Evolutionary conservation across 2,113 vertebrate genomes (phyloP), one percentile per base, ranked within the genome.

Genomic region (Antechinus flavipes): DNA sequence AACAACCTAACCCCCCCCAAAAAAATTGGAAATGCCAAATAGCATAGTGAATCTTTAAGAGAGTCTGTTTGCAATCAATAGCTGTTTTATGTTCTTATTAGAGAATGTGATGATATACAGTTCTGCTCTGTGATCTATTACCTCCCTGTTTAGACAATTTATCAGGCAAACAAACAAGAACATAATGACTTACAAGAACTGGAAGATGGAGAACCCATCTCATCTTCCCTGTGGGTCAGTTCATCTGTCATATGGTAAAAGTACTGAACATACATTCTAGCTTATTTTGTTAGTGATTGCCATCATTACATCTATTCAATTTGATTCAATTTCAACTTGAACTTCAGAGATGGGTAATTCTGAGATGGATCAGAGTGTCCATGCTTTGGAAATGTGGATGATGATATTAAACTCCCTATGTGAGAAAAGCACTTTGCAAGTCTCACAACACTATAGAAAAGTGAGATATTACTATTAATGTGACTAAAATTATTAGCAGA

Each of bases 261-360:
- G 46, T 54, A 90, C 90, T 97, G 96, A 98, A 97, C 10, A 92
- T 35, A 97, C 84, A 96, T 52, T 42, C 92, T 49, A 96, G 97
- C 95, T 92, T 93, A 95, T 98, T 98, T 97, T 95, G 96, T 94
- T 98, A 95, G 91, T 94, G 96, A 54, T 98, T 97, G 93, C 97
- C 97, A 84, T 76, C 4, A n/a, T 76, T 76, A n/a, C 14, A n/a
- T 76, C 30, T n/a, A 76, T 84, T 84, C 68, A 42, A 42, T 42
- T 84, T 84, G 68, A 84, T 84, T 84, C n/a, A 84, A 84, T 42
- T 42, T 84, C n/a, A 84, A 84, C 68, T 23, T 84, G 19, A 6
- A 84, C n/a, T 84, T 84, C n/a, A 84, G 22, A n/a, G 35, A 76
- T 42, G 68, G n/a, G 68, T 76, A 22, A 42, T 76, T 76, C 16